Percentiles rank a stretch among this genome's conserved stretches.
Conservation (phyloP, 2,113 vertebrate species). For the Eidolon helvum region DNA sequence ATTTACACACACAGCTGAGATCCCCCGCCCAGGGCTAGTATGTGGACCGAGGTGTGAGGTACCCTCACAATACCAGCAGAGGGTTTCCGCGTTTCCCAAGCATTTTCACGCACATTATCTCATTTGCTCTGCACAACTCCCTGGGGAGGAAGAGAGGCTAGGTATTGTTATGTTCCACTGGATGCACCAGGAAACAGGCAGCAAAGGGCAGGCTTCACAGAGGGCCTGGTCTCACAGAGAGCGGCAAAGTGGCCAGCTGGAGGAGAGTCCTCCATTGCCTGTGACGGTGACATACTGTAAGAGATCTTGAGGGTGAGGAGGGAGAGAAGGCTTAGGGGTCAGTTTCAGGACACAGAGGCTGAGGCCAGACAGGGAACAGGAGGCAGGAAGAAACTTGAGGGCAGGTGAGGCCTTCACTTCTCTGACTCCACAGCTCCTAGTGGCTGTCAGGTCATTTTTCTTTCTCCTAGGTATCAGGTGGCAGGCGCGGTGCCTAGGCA, state of each 20-base stretch:
- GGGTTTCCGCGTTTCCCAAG: neutral
- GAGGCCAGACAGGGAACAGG: neutral
- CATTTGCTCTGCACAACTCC: neutral
- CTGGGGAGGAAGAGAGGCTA: neutral
- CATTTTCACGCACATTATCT: neutral
- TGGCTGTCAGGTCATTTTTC: neutral
- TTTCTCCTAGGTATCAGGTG: no score
- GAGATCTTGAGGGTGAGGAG: no score
- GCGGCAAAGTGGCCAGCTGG: neutral
- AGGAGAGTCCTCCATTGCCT: fast-evolving
- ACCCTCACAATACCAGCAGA: neutral
- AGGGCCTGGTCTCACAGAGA: neutral
- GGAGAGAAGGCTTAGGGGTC: neutral
- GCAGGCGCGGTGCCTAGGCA: neutral
- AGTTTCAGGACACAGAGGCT: neutral
- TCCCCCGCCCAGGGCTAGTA: neutral
- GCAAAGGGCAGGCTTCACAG: neutral
- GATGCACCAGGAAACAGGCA: neutral
- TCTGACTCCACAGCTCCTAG: neutral
- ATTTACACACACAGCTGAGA: fast-evolving
- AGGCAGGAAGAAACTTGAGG: neutral
- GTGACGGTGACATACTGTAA: fast-evolving
- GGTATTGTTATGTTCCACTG: neutral
- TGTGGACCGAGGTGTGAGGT: neutral
- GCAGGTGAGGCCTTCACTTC: neutral